Evolutionary conservation across 2,797 vertebrate species (phyloP), one percentile per base, ranked within the genome.

Genomic region (Epinephelus coioides): DNA sequence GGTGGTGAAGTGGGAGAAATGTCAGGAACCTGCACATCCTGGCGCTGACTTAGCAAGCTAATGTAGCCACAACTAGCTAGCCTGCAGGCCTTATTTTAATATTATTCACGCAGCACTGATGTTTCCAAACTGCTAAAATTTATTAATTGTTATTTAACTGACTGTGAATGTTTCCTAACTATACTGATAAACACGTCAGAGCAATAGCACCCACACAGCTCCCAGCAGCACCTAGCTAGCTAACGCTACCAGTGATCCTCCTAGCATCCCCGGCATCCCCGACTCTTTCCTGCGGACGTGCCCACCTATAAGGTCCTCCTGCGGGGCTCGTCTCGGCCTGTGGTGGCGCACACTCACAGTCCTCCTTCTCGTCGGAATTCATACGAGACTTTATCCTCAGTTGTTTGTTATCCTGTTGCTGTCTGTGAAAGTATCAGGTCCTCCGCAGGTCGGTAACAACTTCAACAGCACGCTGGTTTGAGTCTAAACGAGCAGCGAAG

Each of bases 281-380:
- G 91, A 19, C 76, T 62, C 80, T 93, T 51, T 89, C 90, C 89
- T 89, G 18, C 6, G 1, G 5, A 69, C 82, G 14, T 78, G 68
- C 95, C 89, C 89, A 95, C 95, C 94, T 95, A 43, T 90, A 85
- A 57, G 89, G 7, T 91, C 83, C 92, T 94, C 88, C 88, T 64
- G 86, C 86, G 50, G 93, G 93, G 93, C 89, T 93, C 17, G 78
- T 88, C 89, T 95, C 91, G 93, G 95, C 95, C 95, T 95, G 94
- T 92, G 94, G 93, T 94, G 94, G 93, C 94, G 94, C 91, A 95
- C 95, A 95, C 95, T 96, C 94, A 94, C 95, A 94, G 93, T 94
- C 94, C 93, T 94, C 91, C 90, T 94, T 88, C 94, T 95, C 91
- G 86, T 95, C 95, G 94, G 95, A 66, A 95, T 94, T 95, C 95